Conservation (phyloP, 2,888 invertebrate species). For the Lapara coniferarum region DNA sequence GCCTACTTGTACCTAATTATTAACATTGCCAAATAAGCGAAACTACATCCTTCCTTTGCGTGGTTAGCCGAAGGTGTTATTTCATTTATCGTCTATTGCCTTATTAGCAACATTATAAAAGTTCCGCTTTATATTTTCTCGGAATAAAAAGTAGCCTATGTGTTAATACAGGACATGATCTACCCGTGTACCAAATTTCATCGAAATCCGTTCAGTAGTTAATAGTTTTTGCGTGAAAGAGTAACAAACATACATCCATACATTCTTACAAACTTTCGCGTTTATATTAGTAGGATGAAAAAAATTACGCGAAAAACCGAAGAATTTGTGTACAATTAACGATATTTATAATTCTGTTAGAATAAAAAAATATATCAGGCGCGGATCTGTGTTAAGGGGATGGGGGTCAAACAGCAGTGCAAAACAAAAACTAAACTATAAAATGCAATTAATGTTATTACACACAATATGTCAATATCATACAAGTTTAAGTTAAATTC, state of each 20-base stretch:
- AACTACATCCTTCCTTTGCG: conserved; percentile 13
- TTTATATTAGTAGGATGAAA: too few relatives aligned
- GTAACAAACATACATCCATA: too few relatives aligned
- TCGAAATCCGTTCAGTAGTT: too few relatives aligned
- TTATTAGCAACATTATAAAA: neutral
- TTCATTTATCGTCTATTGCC: neutral
- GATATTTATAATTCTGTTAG: too few relatives aligned
- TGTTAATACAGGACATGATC: too few relatives aligned
- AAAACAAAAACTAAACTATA: neutral
- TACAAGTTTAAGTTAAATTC: too few relatives aligned
- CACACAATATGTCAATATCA: neutral
- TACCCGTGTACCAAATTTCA: too few relatives aligned
- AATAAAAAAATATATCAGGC: neutral
- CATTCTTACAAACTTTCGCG: too few relatives aligned
- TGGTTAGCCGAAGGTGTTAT: neutral
- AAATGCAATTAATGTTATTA: neutral
- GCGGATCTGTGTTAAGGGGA: neutral
- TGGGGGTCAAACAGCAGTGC: neutral
- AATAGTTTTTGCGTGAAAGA: too few relatives aligned
- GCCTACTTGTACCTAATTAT: neutral
- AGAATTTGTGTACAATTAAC: neutral
- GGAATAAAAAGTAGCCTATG: too few relatives aligned
- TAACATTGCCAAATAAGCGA: neutral
- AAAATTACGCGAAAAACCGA: neutral
- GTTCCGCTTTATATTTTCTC: too few relatives aligned